Conservation (phyloP, 2,113 vertebrate species). For the Formicarius rufipectus region DNA sequence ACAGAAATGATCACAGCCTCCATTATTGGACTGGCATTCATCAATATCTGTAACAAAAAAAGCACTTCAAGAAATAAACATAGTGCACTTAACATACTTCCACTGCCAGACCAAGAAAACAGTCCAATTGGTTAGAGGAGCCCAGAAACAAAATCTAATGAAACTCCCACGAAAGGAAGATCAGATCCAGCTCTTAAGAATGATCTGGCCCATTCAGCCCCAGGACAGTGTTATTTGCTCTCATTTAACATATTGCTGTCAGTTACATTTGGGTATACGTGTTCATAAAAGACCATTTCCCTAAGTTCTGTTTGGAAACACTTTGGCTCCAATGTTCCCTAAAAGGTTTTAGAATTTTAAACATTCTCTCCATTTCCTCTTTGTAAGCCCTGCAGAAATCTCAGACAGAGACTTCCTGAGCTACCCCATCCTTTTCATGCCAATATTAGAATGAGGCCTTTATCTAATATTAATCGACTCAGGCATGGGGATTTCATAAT, state of each 20-base stretch:
- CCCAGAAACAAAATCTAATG: conserved; percentile 17
- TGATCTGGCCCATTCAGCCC: not conserved
- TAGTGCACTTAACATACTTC: not conserved
- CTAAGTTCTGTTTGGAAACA: not conserved
- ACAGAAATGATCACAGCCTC: conserved; percentile 95
- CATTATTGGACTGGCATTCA: conserved; percentile 89
- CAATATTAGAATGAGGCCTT: not conserved
- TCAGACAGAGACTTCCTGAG: not conserved
- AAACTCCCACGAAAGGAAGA: not conserved
- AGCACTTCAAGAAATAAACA: conserved; percentile 27
- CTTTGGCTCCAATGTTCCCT: not conserved
- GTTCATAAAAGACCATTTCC: not conserved
- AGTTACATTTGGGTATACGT: not conserved
- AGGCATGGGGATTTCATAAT: not conserved
- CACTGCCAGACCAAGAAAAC: not conserved
- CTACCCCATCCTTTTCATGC: not conserved
- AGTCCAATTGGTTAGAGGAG: not conserved
- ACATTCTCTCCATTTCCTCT: not conserved
- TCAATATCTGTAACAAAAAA: conserved; percentile 87
- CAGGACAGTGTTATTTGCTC: not conserved
- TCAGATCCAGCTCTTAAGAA: not conserved
- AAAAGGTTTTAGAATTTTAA: not conserved
- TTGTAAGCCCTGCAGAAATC: not conserved
- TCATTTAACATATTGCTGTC: not conserved
- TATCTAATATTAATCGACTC: not conserved